Evolutionary conservation across 2,888 invertebrate species (phyloP), one percentile per base, ranked within the genome.

Genomic region (Trichopria drosophilae): DNA sequence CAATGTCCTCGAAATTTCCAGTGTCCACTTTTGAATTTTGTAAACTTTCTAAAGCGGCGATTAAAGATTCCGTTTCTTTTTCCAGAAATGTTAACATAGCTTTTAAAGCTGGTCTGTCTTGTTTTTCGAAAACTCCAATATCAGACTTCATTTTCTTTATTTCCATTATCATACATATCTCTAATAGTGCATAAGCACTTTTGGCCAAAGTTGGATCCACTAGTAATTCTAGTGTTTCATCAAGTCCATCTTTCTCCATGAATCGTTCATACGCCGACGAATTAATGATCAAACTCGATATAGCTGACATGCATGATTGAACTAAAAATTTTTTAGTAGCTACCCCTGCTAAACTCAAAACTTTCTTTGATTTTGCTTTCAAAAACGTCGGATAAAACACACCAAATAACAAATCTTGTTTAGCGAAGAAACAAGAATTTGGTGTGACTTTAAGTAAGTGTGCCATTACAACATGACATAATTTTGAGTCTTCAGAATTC

Each of bases 311-410:
- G 47, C 82, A 84, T 1, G 84, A 82, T 3, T 80, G 78, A 1
- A 84, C 78, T 1, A 83, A 70, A 60, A 83, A 84, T 53, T 81
- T 81, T 0, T 81, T 78, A n/a, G 80, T 79, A 13, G 77, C 77
- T 12, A 44, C 43, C 12, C 44, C 23, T 15, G 2, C n/a, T 9
- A 10, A 18, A 5, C 48, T 76, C 70, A 3, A 76, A 70, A 32
- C 77, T 77, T 13, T 78, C 76, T 0, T 52, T 37, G 76, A 76
- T 59, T 82, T 82, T 1, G 81, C 78, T 6, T 78, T 80, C 9
- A 82, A 73, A 58, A 84, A 84, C 0, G 80, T 81, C 0, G 84
- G 83, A 62, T 82, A 82, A 42, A 84, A 81, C 1, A 85, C 82
- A 42, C 79, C 77, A 55, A 82, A 80, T 0, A 85, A 76, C 13